Evolutionary conservation across 1,140 invertebrate genomes (phyloP), one percentile per base, ranked within the genome.

Genomic region (Riptortus pedestris): DNA sequence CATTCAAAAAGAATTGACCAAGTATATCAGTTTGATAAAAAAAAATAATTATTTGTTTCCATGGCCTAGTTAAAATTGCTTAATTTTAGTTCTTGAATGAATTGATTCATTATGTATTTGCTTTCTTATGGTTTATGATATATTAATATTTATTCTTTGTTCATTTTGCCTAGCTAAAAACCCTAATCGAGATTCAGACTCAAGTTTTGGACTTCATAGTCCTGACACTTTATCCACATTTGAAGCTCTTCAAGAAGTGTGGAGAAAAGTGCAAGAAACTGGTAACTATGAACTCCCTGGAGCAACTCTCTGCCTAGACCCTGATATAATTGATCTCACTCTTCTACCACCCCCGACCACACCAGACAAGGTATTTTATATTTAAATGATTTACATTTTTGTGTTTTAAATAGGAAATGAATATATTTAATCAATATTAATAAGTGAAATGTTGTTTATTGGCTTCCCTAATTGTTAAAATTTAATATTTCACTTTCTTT

Each of bases 261-360:
- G 77, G 68, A 73, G 71, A 52, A 71, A 72, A 48, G 63, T 79
- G 20, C 74, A 77, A 67, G 72, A 76, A 55, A 73, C 71, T 33
- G 69, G 70, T 18, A 74, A 12, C 64, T 71, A 18, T 43, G 66
- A n/a, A 71, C 51, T 58, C 57, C 48, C 62, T 24, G 79, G 81
- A 68, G 78, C 79, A 27, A 81, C 79, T 29, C 75, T 82, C 16
- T 85, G 84, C 71, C 80, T 88, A 65, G 90, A 93, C 73, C 85
- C 87, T 26, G 91, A 94, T 78, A 86, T 94, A 68, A 93, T 93
- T 71, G 91, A 94, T 79, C 79, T 94, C 73, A 92, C 90, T 43
- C 80, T 90, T 71, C 83, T 93, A 72, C 90, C 88, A 60, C 90
- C 90, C 7, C 90, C 89, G 0, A 83, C 68, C 48, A 69, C 69